Conservation (phyloP, 2,113 vertebrate species). For the Colinus virginianus region DNA sequence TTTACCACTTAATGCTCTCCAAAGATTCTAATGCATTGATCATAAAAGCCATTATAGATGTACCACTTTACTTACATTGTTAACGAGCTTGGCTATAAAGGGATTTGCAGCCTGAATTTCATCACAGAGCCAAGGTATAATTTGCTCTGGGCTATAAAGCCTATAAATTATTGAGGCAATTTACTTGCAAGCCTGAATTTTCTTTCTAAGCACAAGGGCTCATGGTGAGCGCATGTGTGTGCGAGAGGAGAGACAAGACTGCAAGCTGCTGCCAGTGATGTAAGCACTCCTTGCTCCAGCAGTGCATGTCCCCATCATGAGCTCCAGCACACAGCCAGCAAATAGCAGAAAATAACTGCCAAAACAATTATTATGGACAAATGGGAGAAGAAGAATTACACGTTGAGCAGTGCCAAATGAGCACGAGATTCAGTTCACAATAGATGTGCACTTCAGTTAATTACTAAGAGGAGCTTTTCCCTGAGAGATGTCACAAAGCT, state of each 20-base stretch:
- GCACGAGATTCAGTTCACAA: not conserved
- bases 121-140: slow-evolving; percentile 49
- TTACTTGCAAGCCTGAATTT: slow-evolving; percentile 54
- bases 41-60: slow-evolving; percentile 20
- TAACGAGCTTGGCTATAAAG: slow-evolving; percentile 46
- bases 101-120: slow-evolving; percentile 61
- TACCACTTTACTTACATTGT: slow-evolving; percentile 35
- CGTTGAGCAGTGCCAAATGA: not conserved
- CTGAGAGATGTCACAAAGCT: slow-evolving; percentile 3
- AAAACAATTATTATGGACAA: slow-evolving; percentile 12
- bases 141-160: slow-evolving; percentile 59
- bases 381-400: not conserved
- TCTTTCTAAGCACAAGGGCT: slow-evolving; percentile 23
- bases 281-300: not conserved
- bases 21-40: slow-evolving; percentile 36
- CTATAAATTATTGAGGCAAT: slow-evolving; percentile 68
- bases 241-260: not conserved
- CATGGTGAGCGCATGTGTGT: not conserved
- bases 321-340: slow-evolving; percentile 5
- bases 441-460: slow-evolving; percentile 8
- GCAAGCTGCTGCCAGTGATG: not conserved
- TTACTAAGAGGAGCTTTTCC: slow-evolving; percentile 27
- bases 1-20: slow-evolving; percentile 41
- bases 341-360: slow-evolving; percentile 2
- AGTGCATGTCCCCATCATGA: not conserved